These are phyloP conservation scores for Leptopilina clavipes DNA, from an alignment of 1,140 invertebrate species.

Conservation along the genomic window DNA sequence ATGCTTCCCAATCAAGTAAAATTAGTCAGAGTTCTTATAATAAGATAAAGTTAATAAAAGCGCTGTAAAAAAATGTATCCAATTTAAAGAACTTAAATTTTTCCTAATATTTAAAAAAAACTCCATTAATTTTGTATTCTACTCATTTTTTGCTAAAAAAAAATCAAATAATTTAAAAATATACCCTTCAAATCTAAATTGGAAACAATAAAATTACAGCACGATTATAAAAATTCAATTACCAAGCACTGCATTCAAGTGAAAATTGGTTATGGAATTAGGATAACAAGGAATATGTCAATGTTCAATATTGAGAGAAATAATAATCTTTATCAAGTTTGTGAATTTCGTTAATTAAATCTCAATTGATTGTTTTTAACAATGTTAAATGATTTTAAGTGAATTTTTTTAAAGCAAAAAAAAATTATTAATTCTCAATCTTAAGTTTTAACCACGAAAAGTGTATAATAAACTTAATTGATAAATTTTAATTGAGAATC, in stretches of 20 bases:
- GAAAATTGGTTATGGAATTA: conserved; percentile 20
- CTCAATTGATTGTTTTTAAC: background rate
- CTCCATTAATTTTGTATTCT: too few relatives aligned
- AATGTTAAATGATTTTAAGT: background rate
- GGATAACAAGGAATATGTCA: conserved; percentile 3
- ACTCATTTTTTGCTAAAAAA: too few relatives aligned
- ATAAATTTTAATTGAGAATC: too few relatives aligned
- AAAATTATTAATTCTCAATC: too few relatives aligned
- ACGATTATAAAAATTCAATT: background rate
- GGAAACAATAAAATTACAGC: background rate
- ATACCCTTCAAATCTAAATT: too few relatives aligned
- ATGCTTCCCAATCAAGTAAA: background rate
- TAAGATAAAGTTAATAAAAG: background rate
- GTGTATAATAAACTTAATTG: too few relatives aligned
- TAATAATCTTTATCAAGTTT: background rate
- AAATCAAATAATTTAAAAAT: too few relatives aligned
- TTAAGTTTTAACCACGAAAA: too few relatives aligned
- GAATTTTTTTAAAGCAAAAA: too few relatives aligned
- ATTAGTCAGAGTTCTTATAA: background rate
- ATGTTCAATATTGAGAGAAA: background rate
- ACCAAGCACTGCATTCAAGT: background rate
- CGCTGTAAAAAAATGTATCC: background rate
- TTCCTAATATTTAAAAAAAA: too few relatives aligned
- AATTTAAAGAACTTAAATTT: too few relatives aligned
- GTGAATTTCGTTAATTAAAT: background rate